Base-by-base conservation (phyloP, 2,797 vertebrate genomes). In the Halcyon badia region DNA sequence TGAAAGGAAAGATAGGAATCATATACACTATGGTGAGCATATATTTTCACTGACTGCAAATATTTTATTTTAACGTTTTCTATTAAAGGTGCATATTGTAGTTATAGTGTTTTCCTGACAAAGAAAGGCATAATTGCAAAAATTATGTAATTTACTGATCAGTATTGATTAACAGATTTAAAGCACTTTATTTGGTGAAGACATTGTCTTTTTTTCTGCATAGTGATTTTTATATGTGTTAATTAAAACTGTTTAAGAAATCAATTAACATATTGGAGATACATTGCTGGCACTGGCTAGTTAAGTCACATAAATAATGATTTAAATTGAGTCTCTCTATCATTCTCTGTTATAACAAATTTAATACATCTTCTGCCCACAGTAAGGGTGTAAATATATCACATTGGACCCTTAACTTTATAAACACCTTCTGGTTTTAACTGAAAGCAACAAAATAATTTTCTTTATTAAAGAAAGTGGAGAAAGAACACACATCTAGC, bases 41-140 rank as follows among this genome's bases (percentile, higher is more conserved):
- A 20, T 61, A 17, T 11, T 87, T 49, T 85, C 39, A 44, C 8
- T 80, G 71, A 57, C 35, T 70, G 46, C 19, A 76, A 70, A 64
- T 89, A 77, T 49, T 79, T 89, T 81, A 75, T 54, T 87, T 94
- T 49, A 75, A 61, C 18, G 39, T 71, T 93, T 96, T 57, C 51
- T 72, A 51, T 86, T 81, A 80, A 77, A 49, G 5, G 2, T 93
- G 39, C 0, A 39, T 2, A 6, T 64, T 62, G 26, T 52, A 35
- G 6, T 5, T 82, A 58, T 71, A 76, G 41, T 7, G 4, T 81
- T 94, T 78, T 83, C n/a, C 17, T 35, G 54, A 61, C 9, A 84
- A 68, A 76, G 30, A 84, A 83, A 66, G 13, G 2, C 9, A 41
- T 76, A 39, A 37, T 54, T 65, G 24, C 5, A 81, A 92, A 87